Evolutionary conservation across 1,140 invertebrate species (phyloP), one percentile per base, ranked within the genome.

Genomic region (Galleria mellonella): DNA sequence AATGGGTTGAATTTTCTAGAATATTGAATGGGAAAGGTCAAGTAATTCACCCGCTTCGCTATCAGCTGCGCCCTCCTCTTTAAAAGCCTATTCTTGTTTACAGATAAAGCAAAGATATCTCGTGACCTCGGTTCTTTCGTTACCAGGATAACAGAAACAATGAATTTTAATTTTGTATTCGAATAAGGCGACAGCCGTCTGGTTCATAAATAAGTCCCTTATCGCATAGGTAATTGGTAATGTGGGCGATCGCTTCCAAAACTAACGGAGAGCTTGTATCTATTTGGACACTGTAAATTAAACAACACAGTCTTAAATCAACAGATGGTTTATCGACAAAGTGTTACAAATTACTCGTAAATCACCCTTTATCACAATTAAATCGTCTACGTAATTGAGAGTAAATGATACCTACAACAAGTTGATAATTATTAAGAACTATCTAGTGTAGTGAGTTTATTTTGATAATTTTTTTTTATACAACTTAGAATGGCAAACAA

Each of bases 41-140:
- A 62, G 57, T 81, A 77, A 79, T 83, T 68, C 60, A 48, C 48
- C 49, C 48, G 60, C 52, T 64, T 61, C 40, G 45, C 60, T 75
- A 69, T 74, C 69, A 55, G 48, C 47, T 59, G 52, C 63, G 13
- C 56, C 51, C 66, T 67, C 53, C 44, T 55, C 58, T 75, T 74
- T 85, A 85, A 85, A 85, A 85, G 81, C 78, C 72, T 74, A 83
- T 83, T 73, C 76, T 72, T 83, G 81, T 85, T 58, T 43, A 43
- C 43, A 65, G 81, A 85, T 85, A 85, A 84, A 64, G 52, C 60
- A 44, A 59, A 75, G 77, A 83, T 83, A 76, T 79, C 72, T 62
- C 46, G 56, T 83, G 82, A 85, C 76, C 78, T 73, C 72, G 51
- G 59, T 63, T 78, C 70, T 74, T 59, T 65, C 58, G 57, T 64